A percentile compares a stretch with the other conserved stretches of the same genome.
These are phyloP conservation scores for Cataglyphis rosenhaueri DNA, from an alignment of 2,888 invertebrate species.

Conservation along the genomic window DNA sequence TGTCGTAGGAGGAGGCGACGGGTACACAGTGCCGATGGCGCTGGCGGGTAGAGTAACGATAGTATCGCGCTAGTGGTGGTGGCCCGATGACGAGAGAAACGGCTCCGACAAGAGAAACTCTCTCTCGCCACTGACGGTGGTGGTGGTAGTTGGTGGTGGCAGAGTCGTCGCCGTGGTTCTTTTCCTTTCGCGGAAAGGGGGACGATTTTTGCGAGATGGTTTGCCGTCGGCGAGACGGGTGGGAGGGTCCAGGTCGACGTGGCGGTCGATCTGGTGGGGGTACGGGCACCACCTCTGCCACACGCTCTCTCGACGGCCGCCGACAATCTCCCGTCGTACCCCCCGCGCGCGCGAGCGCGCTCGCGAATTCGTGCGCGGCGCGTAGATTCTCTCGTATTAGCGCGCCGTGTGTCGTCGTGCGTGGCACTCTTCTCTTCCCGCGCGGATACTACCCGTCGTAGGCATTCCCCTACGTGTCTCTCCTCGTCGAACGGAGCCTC, in stretches of 20 bases:
- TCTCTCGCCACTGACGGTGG: constrained; percentile 67
- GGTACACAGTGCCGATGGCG: constrained; percentile 72
- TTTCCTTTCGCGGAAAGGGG: constrained; percentile 82
- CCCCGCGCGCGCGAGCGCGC: constrained; percentile 57
- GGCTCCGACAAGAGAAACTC: constrained; percentile 36
- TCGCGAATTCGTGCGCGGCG: constrained; percentile 71
- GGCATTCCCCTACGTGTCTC: constrained; percentile 66
- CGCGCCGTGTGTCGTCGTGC: constrained; percentile 61
- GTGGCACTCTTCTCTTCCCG: constrained; percentile 63
- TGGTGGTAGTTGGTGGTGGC: constrained; percentile 78
- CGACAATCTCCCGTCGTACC: constrained; percentile 30
- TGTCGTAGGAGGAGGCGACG: constrained; percentile 72
- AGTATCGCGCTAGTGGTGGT: constrained; percentile 67
- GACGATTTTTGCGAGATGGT: constrained; percentile 84
- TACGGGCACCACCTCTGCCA: constrained; percentile 80
- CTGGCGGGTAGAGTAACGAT: constrained; percentile 69
- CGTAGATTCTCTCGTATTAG: constrained; percentile 57
- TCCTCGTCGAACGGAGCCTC: constrained; percentile 73
- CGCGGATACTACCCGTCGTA: constrained; percentile 54
- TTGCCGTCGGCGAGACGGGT: constrained; percentile 79
- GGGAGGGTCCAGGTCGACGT: constrained; percentile 83
- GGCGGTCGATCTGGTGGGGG: constrained; percentile 75
- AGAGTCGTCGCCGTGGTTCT: constrained; percentile 83
- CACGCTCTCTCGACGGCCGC: constrained; percentile 65
- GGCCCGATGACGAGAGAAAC: constrained; percentile 57